Percentiles rank a stretch among this genome's conserved stretches.
phyloP scores from a whole-genome alignment of 2,113 vertebrate genomes.

The Daphoenositta chrysoptera region DNA sequence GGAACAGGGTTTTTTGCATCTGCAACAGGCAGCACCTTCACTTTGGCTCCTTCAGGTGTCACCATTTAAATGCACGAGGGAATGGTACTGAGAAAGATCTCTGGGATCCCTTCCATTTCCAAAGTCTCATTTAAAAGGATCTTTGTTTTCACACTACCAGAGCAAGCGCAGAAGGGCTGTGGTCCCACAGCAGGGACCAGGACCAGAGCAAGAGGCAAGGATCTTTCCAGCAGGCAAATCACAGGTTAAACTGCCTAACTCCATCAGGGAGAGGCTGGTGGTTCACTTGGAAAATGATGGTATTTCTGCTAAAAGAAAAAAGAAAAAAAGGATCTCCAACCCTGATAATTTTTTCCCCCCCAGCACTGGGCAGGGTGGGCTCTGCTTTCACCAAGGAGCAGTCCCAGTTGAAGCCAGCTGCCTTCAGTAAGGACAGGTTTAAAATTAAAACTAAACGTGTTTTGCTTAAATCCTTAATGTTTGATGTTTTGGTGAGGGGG shows the following conservation, averaged over 20 bases:
- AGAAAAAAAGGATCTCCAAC: not conserved
- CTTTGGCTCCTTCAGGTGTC: not conserved
- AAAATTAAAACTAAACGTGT: not conserved
- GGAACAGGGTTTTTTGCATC: not conserved
- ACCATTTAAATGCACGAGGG: accelerated
- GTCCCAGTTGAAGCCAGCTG: not conserved
- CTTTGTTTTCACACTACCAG: not conserved
- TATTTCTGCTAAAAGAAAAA: not conserved
- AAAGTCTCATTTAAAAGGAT: not conserved
- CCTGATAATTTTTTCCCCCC: not conserved
- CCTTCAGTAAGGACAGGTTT: not conserved
- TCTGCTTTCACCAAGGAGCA: not conserved
- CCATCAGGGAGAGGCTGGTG: not conserved
- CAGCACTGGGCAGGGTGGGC: not conserved
- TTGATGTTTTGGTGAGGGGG: not conserved
- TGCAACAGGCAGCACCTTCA: not conserved
- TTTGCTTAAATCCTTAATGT: not conserved
- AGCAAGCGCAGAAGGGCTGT: not conserved
- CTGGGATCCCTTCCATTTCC: not conserved
- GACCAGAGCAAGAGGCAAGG: not conserved
- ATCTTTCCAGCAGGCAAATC: not conserved
- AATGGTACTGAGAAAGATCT: not conserved
- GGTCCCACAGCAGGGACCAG: not conserved
- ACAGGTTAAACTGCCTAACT: not conserved
- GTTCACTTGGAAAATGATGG: not conserved